phyloP scores from a whole-genome alignment of 1,140 invertebrate genomes.

The Bicyclus anynana region DNA sequence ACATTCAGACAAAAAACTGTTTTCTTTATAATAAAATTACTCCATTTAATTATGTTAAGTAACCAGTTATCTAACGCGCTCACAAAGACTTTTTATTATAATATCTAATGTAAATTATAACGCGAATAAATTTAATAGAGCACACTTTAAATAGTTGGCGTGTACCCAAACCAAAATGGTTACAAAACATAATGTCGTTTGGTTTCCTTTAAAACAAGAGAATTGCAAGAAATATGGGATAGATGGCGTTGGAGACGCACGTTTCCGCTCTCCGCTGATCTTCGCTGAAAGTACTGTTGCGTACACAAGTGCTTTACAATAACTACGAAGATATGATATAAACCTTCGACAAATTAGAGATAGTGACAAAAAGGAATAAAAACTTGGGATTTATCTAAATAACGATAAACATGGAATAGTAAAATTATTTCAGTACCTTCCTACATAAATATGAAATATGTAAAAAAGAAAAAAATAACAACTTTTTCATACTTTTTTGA shows the following conservation, averaged over 20 bases:
- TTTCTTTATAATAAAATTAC: too few species aligned
- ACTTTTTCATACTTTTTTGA: too few species aligned
- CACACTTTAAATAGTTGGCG: conserved; percentile 67
- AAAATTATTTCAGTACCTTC: too few species aligned
- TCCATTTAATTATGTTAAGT: background rate
- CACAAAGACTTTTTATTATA: conserved; percentile 21
- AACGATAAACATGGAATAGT: too few species aligned
- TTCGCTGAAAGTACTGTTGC: conserved; percentile 20
- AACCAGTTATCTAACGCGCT: conserved; percentile 7
- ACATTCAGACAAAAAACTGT: too few species aligned
- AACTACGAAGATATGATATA: too few species aligned
- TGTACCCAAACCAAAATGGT: conserved; percentile 59
- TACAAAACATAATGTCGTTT: conserved; percentile 63
- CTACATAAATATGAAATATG: too few species aligned
- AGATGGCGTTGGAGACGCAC: conserved; percentile 63
- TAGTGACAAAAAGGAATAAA: too few species aligned
- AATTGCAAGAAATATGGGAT: conserved; percentile 58
- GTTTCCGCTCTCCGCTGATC: conserved; percentile 50
- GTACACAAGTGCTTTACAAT: conserved; percentile 1
- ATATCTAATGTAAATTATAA: conserved; percentile 33
- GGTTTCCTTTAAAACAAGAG: conserved; percentile 73
- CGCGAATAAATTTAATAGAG: conserved; percentile 39
- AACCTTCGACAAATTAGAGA: too few species aligned
- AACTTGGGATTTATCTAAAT: too few species aligned
- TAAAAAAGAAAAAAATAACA: too few species aligned